Conservation (phyloP, 2,797 vertebrate genomes). For the Gymnoscopelus braueri region DNA sequence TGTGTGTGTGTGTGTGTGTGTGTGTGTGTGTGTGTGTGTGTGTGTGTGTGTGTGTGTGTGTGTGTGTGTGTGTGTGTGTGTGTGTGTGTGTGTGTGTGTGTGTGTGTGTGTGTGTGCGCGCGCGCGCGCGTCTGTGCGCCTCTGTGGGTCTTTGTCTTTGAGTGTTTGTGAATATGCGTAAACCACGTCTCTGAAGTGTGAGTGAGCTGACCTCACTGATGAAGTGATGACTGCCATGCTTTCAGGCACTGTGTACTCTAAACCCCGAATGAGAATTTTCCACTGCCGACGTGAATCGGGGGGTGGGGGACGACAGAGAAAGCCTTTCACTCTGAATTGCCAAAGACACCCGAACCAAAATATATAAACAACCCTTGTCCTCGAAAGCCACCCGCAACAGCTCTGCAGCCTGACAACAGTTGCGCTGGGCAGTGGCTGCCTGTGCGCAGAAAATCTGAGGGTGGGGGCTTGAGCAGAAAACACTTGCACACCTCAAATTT, state of each 20-base stretch:
- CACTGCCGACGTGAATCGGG: conserved; percentile 64
- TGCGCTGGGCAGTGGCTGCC: conserved; percentile 10
- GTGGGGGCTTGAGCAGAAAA: neutral
- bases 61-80: conserved; percentile 2
- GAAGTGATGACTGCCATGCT: conserved; percentile 78
- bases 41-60: conserved; percentile 1
- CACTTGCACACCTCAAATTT: neutral
- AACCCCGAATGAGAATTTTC: conserved; percentile 77
- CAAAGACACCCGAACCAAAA: conserved; percentile 58
- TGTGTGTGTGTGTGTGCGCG: neutral
- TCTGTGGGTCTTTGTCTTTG: conserved; percentile 39
- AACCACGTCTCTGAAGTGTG: conserved; percentile 62
- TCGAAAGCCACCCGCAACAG: conserved; percentile 57
- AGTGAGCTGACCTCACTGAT: conserved; percentile 75
- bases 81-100: conserved; percentile 1
- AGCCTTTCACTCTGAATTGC: conserved; percentile 65
- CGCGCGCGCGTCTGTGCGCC: neutral
- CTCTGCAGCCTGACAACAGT: conserved; percentile 23
- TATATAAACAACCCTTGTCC: conserved; percentile 68
- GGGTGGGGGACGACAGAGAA: conserved; percentile 47
- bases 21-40: conserved; percentile 45
- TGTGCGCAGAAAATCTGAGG: neutral
- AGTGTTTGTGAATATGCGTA: conserved; percentile 61
- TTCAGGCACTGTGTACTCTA: conserved; percentile 68
- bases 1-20: conserved; percentile 28